Conservation (phyloP, 2,888 invertebrate species). For the Sesia apiformis region DNA sequence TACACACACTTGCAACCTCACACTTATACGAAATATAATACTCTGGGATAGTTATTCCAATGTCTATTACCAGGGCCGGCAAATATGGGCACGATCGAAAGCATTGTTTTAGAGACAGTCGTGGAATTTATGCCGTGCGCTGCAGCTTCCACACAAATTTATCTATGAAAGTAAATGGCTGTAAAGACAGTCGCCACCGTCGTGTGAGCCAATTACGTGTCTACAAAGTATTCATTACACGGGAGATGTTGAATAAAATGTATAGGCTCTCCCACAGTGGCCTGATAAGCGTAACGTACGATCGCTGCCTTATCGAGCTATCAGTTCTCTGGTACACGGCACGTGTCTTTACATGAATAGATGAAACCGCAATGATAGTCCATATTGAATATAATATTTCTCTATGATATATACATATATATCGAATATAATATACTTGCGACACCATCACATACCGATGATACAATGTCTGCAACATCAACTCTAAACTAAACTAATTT, state of each 20-base stretch:
- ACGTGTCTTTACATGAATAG: conserved; percentile 53
- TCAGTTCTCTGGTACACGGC: conserved; percentile 40
- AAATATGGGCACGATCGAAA: neutral
- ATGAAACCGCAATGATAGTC: conserved; percentile 39
- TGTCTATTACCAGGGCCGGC: neutral
- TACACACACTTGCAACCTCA: neutral
- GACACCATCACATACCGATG: neutral
- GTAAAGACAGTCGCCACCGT: conserved; percentile 32
- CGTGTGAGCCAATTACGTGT: conserved; percentile 46
- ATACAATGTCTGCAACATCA: too few species aligned
- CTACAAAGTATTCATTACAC: conserved; percentile 55
- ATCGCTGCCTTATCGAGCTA: conserved; percentile 53
- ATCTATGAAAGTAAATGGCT: conserved; percentile 26
- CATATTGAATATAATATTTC: conserved; percentile 44
- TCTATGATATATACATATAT: conserved; percentile 7
- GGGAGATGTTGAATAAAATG: conserved; percentile 41
- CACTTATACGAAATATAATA: neutral
- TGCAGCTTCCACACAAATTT: conserved; percentile 15
- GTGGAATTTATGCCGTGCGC: conserved; percentile 15
- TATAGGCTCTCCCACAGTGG: conserved; percentile 37
- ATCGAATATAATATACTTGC: neutral
- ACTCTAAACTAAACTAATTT: too few species aligned
- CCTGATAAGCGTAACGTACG: conserved; percentile 55
- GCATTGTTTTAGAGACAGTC: conserved; percentile 17
- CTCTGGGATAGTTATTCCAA: neutral